Evolutionary conservation across 2,113 vertebrate genomes (phyloP), one percentile per base, ranked within the genome.

Genomic region (Lanius ludovicianus): DNA sequence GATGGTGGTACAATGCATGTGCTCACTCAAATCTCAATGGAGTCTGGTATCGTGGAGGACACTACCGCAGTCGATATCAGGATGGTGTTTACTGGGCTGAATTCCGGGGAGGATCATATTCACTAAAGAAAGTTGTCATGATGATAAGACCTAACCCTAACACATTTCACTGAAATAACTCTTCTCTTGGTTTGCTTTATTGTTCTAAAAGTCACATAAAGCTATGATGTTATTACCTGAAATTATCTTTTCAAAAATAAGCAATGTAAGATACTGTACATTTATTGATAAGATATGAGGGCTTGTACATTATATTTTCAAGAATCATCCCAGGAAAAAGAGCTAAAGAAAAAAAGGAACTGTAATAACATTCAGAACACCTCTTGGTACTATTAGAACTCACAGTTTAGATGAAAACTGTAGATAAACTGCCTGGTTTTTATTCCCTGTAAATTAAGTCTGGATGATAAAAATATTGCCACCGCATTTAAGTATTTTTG

Each of bases 1-100:
- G 99, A 71, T 99, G 99, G 99, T 99, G 99, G 99, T 99, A 99
- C 87, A 99, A 99, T 5, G 99, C 99, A 9, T 99, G 99, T 6
- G 99, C 99, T 74, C 99, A 99, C 83, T 99, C 99, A 35, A 99
- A 99, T 87, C 98, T 99, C 97, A 99, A 99, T 0, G 99, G 99
- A 4, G 99, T 99, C 11, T 99, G 99, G 99, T 99, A 99, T 87
- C 98, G 99, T 2, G 99, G 99, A 25, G 99, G 99, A 53, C 99
- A 99, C 89, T 99, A 99, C 92, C 99, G 99, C 81, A 99, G 99
- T 70, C 98, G 99, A 0, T 99, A 99, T 70, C 99, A 99, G 96
- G 99, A 99, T 1, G 99, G 99, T 0, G 99, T 99, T 67, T 99
- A 99, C 96, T 99, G 99, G 99, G 99, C 99, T 2, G 99, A 99